Evolutionary conservation across 2,888 invertebrate species (phyloP).

Genomic region (Cheilosia vernalis): DNA sequence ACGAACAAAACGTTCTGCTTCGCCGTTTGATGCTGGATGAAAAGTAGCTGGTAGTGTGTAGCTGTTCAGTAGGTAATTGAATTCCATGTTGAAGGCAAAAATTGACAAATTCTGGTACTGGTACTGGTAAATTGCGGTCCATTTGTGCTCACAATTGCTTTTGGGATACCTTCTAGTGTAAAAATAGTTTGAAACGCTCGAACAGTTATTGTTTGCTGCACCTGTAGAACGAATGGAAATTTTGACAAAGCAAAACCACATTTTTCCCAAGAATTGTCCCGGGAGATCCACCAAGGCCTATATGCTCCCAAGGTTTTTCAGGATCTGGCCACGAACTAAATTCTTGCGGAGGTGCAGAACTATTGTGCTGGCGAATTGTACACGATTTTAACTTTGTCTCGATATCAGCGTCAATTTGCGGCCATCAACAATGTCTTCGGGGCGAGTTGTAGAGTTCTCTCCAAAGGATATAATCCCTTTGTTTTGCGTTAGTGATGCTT

Average conservation of each 20-base stretch:
- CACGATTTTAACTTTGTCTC: conserved; percentile 9
- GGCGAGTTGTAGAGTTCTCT: conserved; percentile 7
- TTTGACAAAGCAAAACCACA: conserved; percentile 36
- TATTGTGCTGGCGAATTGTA: conserved; percentile 14
- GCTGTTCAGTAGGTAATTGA: conserved; percentile 74
- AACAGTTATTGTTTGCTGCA: conserved; percentile 22
- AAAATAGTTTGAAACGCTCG: conserved; percentile 16
- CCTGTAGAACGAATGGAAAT: conserved; percentile 43
- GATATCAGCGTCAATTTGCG: conserved; percentile 4
- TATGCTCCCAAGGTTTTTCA: conserved; percentile 28
- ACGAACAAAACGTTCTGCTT: conserved; percentile 74
- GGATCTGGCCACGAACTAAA: conserved; percentile 43
- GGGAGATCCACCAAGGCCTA: conserved; percentile 30
- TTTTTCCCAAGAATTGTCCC: conserved; percentile 10
- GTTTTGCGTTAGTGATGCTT: conserved; percentile 38
- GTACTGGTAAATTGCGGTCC: conserved; percentile 31
- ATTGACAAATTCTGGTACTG: not conserved
- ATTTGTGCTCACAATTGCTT: conserved; percentile 42
- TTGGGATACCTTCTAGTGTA: conserved; percentile 28
- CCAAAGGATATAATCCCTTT: conserved; percentile 42
- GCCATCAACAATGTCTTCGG: conserved; percentile 8
- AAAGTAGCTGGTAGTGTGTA: no score
- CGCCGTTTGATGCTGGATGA: conserved; percentile 76
- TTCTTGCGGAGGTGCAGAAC: conserved; percentile 16
- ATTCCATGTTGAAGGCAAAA: conserved; percentile 67